Conservation (phyloP, 2,113 vertebrate genomes). For the Oncorhynchus clarkii region DNA sequence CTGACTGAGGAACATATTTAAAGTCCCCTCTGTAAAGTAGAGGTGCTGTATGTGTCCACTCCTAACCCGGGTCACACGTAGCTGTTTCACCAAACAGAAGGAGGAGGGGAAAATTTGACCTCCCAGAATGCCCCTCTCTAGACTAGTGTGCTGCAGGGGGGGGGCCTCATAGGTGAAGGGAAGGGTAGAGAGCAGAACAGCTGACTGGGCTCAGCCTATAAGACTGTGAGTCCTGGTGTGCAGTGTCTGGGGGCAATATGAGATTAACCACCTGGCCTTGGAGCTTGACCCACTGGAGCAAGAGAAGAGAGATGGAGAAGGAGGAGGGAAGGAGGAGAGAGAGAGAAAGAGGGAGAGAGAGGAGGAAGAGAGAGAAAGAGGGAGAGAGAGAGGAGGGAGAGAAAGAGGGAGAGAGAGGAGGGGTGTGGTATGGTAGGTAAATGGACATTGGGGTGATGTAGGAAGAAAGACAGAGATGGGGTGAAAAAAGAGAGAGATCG, state of each 20-base stretch:
- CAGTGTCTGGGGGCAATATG: constrained; percentile 69
- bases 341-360: constrained; percentile 29
- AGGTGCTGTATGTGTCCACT: constrained; percentile 29
- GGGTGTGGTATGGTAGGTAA: neutral
- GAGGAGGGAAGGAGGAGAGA: constrained; percentile 28
- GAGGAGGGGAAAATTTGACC: constrained; percentile 62
- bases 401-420: neutral
- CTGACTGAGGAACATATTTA: neutral
- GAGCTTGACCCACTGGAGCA: constrained; percentile 66
- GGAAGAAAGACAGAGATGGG: constrained; percentile 14
- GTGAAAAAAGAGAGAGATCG: neutral
- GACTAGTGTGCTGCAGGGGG: constrained; percentile 36
- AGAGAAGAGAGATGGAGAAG: neutral
- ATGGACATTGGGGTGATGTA: constrained; percentile 6
- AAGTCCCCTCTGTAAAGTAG: constrained; percentile 1
- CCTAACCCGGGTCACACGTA: constrained; percentile 27
- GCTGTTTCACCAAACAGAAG: constrained; percentile 53
- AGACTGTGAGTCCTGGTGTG: constrained; percentile 50
- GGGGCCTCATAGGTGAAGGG: constrained; percentile 49
- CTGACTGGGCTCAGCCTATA: constrained; percentile 61
- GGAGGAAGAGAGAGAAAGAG: neutral
- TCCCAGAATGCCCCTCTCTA: constrained; percentile 55
- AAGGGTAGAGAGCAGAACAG: constrained; percentile 64
- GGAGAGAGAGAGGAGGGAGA: constrained; percentile 35
- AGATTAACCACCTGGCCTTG: constrained; percentile 72